phyloP scores from a whole-genome alignment of 2,797 vertebrate species.

The Podarcis lilfordi region DNA sequence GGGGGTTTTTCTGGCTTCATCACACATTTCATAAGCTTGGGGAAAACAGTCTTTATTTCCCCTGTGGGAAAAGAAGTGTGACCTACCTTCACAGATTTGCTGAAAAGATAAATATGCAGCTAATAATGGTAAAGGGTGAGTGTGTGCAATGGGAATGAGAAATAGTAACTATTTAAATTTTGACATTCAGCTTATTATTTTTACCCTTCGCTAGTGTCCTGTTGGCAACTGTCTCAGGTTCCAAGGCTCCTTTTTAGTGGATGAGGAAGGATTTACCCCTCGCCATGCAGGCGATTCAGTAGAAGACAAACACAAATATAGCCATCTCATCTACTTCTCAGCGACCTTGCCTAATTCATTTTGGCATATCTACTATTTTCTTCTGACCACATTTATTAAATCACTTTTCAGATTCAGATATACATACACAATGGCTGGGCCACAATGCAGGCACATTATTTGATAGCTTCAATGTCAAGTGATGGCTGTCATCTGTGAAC shows the following conservation, averaged over 20 bases:
- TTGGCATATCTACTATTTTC: background rate
- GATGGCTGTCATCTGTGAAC: background rate
- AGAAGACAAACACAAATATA: background rate
- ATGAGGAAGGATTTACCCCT: conserved; percentile 29
- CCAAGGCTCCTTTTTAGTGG: background rate
- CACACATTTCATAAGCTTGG: background rate
- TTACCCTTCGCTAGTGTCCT: background rate
- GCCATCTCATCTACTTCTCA: background rate
- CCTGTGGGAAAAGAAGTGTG: background rate
- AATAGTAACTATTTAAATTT: background rate
- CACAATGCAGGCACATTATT: background rate
- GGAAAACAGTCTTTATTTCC: background rate
- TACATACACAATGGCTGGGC: background rate
- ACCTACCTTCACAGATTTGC: background rate
- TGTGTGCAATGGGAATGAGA: background rate
- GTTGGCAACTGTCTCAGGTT: background rate
- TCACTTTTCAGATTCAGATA: background rate
- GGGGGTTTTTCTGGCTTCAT: too few relatives aligned
- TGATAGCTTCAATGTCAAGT: background rate
- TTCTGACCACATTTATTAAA: background rate
- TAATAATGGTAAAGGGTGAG: background rate
- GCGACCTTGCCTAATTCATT: background rate
- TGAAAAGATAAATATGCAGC: background rate
- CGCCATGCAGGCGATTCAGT: background rate
- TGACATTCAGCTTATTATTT: background rate